A percentile compares a stretch with the other conserved stretches of the same genome.
phyloP scores from a whole-genome alignment of 2,888 invertebrate species.

The Leucophora obtusa region DNA sequence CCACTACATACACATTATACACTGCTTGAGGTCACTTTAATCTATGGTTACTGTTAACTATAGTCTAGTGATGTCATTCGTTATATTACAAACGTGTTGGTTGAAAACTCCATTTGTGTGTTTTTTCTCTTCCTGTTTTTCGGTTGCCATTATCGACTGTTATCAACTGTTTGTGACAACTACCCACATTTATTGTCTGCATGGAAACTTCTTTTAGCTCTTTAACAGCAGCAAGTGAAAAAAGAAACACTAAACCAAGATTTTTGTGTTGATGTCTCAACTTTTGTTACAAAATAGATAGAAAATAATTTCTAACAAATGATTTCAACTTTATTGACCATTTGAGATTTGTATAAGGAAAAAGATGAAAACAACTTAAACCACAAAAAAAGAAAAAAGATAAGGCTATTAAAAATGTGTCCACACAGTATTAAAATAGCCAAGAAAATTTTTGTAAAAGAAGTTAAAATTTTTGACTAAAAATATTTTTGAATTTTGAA shows the following conservation, averaged over 20 bases:
- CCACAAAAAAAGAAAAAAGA: not conserved
- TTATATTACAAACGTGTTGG: conserved; percentile 55
- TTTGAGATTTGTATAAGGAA: conserved; percentile 64
- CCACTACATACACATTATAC: not conserved
- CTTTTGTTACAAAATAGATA: conserved; percentile 43
- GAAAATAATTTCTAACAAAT: conserved; percentile 65
- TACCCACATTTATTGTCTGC: conserved; percentile 58
- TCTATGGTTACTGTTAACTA: conserved; percentile 5
- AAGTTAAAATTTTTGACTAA: no score
- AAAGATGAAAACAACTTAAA: not conserved
- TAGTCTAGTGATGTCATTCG: conserved; percentile 30
- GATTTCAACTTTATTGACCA: conserved; percentile 67
- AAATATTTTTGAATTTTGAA: no score
- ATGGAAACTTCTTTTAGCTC: conserved; percentile 41
- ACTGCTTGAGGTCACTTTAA: conserved; percentile 14
- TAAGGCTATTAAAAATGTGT: not conserved
- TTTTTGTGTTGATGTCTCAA: conserved; percentile 50
- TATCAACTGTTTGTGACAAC: conserved; percentile 64
- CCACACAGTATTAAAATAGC: no score
- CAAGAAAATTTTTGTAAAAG: no score
- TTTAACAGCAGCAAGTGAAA: conserved; percentile 7
- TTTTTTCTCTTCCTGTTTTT: conserved; percentile 17
- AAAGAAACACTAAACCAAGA: conserved; percentile 19
- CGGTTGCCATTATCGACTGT: conserved; percentile 34
- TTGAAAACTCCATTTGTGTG: conserved; percentile 54